Evolutionary conservation across 2,797 vertebrate species (phyloP).

Genomic region (Distichodus sexfasciatus): DNA sequence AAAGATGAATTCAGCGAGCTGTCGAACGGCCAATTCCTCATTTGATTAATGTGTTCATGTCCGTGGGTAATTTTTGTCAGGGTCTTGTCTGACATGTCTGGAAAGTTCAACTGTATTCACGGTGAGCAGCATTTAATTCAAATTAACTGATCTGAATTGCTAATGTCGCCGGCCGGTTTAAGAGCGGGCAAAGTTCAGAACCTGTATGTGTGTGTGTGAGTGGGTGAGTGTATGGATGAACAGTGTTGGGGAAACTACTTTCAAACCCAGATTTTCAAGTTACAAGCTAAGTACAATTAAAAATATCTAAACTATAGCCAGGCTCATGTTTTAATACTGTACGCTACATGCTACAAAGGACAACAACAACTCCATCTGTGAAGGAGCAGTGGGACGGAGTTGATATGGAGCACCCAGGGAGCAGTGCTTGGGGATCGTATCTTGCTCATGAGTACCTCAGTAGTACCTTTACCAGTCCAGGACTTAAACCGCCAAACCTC

Average conservation of each 20-base stretch:
- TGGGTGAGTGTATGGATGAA: conserved; percentile 25
- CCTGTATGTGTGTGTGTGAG: conserved; percentile 63
- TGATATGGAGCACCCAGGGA: too few species aligned
- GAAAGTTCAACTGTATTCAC: conserved; percentile 84
- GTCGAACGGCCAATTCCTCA: conserved; percentile 56
- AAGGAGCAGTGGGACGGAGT: too few species aligned
- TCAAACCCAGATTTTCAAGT: too few species aligned
- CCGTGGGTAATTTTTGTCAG: conserved; percentile 71
- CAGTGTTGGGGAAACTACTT: neutral
- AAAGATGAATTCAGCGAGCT: conserved; percentile 61
- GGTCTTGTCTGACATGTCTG: conserved; percentile 76
- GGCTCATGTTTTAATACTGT: too few species aligned
- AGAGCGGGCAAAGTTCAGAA: conserved; percentile 65
- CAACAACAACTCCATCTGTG: too few species aligned
- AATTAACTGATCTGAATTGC: conserved; percentile 84
- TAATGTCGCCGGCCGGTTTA: conserved; percentile 73
- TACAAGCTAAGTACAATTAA: too few species aligned
- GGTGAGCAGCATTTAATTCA: conserved; percentile 80
- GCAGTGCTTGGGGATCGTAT: too few species aligned
- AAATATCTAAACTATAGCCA: too few species aligned
- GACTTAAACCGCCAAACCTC: too few species aligned
- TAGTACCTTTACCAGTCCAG: too few species aligned
- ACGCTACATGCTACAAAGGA: too few species aligned
- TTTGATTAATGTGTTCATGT: conserved; percentile 77
- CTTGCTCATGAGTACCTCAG: too few species aligned